Conservation (phyloP, 2,113 vertebrate species). For the Rallus limicola region DNA sequence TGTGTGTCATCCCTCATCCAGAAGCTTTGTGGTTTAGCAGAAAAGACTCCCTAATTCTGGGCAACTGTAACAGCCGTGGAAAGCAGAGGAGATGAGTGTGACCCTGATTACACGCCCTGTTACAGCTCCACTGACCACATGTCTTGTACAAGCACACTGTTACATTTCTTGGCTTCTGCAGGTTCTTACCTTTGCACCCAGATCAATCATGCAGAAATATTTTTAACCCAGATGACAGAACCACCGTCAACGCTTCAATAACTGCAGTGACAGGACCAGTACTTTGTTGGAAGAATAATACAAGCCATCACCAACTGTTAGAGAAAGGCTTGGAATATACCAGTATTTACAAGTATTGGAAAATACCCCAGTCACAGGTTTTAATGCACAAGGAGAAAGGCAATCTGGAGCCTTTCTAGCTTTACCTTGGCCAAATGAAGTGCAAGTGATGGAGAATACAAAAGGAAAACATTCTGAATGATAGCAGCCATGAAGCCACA, state of each 20-base stretch:
- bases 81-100: not conserved
- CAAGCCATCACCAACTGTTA: not conserved
- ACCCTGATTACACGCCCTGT: not conserved
- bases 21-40: not conserved
- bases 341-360: no score
- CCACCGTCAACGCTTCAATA: not conserved
- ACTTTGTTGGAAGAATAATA: not conserved
- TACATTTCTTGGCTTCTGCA: accelerated
- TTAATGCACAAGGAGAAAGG: not conserved
- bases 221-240: not conserved
- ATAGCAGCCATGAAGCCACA: not conserved
- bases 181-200: not conserved
- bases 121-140: not conserved
- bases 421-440: not conserved
- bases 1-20: not conserved
- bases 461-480: not conserved
- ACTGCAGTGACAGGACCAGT: not conserved
- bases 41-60: not conserved
- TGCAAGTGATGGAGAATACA: not conserved
- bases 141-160: not conserved
- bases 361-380: not conserved
- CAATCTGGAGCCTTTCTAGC: not conserved
- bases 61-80: not conserved
- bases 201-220: not conserved
- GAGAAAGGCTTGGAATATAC: not conserved